phyloP scores from a whole-genome alignment of 64 coral and sea anemone genomes.

The Hydrozoanthus tunicans region DNA sequence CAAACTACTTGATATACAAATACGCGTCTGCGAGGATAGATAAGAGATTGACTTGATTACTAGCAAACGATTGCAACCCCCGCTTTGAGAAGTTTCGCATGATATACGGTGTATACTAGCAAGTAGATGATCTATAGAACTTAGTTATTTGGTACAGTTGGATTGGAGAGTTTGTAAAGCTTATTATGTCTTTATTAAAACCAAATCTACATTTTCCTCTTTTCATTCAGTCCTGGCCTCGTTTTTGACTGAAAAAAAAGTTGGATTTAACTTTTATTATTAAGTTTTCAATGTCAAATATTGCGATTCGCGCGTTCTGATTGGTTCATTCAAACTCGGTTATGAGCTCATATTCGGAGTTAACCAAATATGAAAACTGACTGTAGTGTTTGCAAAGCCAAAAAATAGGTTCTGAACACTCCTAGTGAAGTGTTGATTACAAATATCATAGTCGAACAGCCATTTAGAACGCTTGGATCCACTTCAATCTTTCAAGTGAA shows the following conservation, averaged over 20 bases:
- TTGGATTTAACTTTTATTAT: too few relatives aligned
- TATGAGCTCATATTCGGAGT: too few relatives aligned
- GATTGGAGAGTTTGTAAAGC: constrained; percentile 4
- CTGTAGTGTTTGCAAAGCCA: too few relatives aligned
- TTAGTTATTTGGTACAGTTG: neutral
- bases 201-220: neutral
- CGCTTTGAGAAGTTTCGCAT: neutral
- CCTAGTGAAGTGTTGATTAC: too few relatives aligned
- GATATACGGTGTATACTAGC: neutral
- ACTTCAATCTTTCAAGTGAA: too few relatives aligned
- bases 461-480: too few relatives aligned
- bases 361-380: too few relatives aligned
- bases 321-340: too few relatives aligned
- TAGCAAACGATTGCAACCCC: neutral
- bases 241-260: neutral
- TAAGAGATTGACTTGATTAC: neutral
- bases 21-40: neutral
- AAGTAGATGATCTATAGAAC: neutral
- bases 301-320: too few relatives aligned
- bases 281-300: too few relatives aligned
- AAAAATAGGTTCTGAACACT: too few relatives aligned
- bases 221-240: neutral
- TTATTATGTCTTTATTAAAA: neutral
- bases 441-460: too few relatives aligned
- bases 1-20: neutral